These are phyloP conservation scores for Epinephelus malabaricus DNA, from an alignment of 2,797 vertebrate species.

Conservation along the genomic window DNA sequence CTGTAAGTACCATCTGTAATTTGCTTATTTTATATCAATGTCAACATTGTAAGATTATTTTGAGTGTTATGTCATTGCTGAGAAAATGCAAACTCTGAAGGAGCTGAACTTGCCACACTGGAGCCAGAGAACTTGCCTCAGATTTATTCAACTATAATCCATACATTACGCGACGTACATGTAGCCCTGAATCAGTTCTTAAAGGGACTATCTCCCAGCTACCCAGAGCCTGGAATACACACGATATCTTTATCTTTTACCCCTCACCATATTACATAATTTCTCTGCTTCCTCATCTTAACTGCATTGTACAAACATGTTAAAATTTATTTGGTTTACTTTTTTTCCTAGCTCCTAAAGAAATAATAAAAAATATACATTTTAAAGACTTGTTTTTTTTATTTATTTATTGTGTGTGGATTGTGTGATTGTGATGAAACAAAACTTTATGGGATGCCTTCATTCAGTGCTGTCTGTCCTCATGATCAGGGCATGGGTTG, in stretches of 20 bases:
- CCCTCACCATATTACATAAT: conserved; percentile 58
- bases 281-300: conserved; percentile 65
- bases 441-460: too few relatives aligned
- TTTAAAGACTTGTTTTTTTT: conserved; percentile 75
- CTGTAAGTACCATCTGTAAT: conserved; percentile 82
- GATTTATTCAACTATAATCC: conserved; percentile 43
- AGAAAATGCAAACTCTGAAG: conserved; percentile 65
- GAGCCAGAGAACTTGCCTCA: conserved; percentile 52
- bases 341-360: conserved; percentile 84
- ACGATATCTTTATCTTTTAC: conserved; percentile 52
- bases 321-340: conserved; percentile 82
- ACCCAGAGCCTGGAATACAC: conserved; percentile 54
- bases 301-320: conserved; percentile 78
- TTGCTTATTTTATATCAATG: conserved; percentile 80
- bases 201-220: conserved; percentile 38
- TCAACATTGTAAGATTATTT: conserved; percentile 76
- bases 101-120: conserved; percentile 62
- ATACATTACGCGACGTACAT: conserved; percentile 21
- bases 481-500: too few relatives aligned
- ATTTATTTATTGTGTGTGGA: conserved; percentile 16
- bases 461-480: too few relatives aligned
- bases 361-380: conserved; percentile 83
- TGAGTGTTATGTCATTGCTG: conserved; percentile 64
- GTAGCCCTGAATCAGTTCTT: conserved; percentile 26
- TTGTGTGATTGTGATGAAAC: too few relatives aligned